Conservation (phyloP, 2,797 vertebrate species). For the Yasuhikotakia modesta region DNA sequence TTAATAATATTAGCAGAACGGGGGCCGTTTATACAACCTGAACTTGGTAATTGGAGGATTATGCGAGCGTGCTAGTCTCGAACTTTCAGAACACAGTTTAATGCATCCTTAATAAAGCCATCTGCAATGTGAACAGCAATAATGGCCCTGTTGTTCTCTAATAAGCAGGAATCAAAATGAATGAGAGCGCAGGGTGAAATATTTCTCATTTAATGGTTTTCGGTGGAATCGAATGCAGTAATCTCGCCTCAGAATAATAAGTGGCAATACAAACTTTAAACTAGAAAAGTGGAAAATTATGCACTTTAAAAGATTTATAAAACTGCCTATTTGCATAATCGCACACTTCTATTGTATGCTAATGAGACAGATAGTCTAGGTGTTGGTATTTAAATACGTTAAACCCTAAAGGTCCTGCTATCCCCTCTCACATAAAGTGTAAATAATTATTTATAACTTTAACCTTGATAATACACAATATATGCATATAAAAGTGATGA, state of each 20-base stretch:
- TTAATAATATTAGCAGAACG: background rate
- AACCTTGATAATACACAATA: background rate
- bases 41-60: background rate
- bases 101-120: background rate
- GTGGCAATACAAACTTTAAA: slow-evolving; percentile 18
- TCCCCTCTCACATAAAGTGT: background rate
- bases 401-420: slow-evolving; percentile 25
- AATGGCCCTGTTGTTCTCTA: background rate
- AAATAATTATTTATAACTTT: slow-evolving; percentile 33
- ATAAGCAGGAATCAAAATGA: slow-evolving; percentile 13
- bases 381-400: slow-evolving; percentile 43
- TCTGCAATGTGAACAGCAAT: slow-evolving; percentile 1
- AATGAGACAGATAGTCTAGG: slow-evolving; percentile 43
- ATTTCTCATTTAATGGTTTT: slow-evolving; percentile 16
- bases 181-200: slow-evolving; percentile 8
- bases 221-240: slow-evolving; percentile 2
- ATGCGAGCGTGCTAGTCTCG: background rate
- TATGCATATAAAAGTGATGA: background rate
- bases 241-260: slow-evolving; percentile 19
- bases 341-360: slow-evolving; percentile 43
- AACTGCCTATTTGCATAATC: slow-evolving; percentile 31
- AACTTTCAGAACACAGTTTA: background rate
- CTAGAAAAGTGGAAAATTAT: slow-evolving; percentile 33
- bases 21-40: background rate
- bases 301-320: slow-evolving; percentile 36